A percentile compares a stretch with the other conserved stretches of the same genome.
Conservation (phyloP, 2,888 invertebrate genomes). For the Tridacna crocea region DNA sequence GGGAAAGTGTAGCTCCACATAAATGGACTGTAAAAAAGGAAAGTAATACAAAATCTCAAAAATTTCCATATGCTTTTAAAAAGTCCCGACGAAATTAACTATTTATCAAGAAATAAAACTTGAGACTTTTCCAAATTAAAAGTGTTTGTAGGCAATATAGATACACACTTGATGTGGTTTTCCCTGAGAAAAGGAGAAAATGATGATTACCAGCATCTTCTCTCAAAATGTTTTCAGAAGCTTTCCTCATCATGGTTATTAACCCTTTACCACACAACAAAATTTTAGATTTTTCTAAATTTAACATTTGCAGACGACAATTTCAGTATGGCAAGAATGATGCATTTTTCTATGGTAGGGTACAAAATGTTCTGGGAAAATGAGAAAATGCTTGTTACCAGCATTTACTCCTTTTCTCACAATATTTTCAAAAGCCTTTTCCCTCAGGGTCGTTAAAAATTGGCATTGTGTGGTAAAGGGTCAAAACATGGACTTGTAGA, state of each 20-base stretch:
- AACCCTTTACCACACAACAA: no score
- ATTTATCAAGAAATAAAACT: neutral
- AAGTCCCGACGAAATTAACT: conserved; percentile 16
- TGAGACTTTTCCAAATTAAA: neutral
- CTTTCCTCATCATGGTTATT: neutral
- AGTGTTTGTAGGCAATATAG: neutral
- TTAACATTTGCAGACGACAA: no score
- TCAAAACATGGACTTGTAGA: neutral
- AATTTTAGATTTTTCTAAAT: no score
- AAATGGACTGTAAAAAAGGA: conserved; percentile 54
- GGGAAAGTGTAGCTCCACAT: neutral
- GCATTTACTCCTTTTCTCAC: no score
- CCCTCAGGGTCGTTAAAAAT: no score
- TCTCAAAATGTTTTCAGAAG: neutral
- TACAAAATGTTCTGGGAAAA: no score
- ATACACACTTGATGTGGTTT: neutral
- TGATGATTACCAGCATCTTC: neutral
- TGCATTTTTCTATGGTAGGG: no score
- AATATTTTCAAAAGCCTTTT: no score
- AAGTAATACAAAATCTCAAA: conserved; percentile 10
- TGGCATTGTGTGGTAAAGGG: no score
- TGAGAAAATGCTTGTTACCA: no score
- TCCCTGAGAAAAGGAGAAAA: neutral
- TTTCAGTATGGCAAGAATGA: no score
- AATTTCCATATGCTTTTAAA: conserved; percentile 58